phyloP scores from a whole-genome alignment of 1,140 invertebrate genomes.

The Portunus trituberculatus region DNA sequence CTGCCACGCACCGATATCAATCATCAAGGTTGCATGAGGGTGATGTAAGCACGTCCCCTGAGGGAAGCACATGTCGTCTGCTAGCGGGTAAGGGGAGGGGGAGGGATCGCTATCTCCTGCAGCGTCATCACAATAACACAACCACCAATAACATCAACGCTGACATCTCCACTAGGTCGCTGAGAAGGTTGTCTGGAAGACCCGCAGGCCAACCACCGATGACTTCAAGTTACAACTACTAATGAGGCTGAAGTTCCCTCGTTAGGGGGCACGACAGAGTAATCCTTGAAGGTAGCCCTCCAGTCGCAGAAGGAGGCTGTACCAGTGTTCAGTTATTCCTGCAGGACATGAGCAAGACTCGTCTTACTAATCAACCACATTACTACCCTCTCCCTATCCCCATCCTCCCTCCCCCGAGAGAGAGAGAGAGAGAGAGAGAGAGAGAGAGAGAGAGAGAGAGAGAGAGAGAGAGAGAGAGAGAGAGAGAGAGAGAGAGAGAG shows the following conservation, averaged over 20 bases:
- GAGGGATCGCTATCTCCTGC: no score
- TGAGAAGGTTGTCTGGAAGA: slow-evolving; percentile 23
- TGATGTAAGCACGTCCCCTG: no score
- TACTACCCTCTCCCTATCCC: neutral
- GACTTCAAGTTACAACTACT: slow-evolving; percentile 64
- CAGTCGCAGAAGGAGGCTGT: neutral
- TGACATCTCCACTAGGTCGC: neutral
- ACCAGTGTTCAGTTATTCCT: neutral
- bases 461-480: no score
- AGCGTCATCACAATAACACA: no score
- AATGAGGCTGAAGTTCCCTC: slow-evolving; percentile 66
- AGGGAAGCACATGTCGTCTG: no score
- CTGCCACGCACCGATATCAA: no score
- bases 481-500: neutral
- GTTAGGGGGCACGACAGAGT: slow-evolving; percentile 56
- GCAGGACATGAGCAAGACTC: neutral
- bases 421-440: no score
- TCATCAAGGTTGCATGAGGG: no score
- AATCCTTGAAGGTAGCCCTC: slow-evolving; percentile 17
- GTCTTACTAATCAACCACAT: slow-evolving; percentile 29
- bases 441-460: no score
- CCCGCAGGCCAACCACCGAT: slow-evolving; percentile 19
- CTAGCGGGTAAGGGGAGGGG: no score
- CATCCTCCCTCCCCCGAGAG: neutral
- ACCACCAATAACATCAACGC: no score